A percentile compares a stretch with the other conserved stretches of the same genome.
These are phyloP conservation scores for Netelia virgata DNA, from an alignment of 2,888 invertebrate genomes.

Conservation along the genomic window DNA sequence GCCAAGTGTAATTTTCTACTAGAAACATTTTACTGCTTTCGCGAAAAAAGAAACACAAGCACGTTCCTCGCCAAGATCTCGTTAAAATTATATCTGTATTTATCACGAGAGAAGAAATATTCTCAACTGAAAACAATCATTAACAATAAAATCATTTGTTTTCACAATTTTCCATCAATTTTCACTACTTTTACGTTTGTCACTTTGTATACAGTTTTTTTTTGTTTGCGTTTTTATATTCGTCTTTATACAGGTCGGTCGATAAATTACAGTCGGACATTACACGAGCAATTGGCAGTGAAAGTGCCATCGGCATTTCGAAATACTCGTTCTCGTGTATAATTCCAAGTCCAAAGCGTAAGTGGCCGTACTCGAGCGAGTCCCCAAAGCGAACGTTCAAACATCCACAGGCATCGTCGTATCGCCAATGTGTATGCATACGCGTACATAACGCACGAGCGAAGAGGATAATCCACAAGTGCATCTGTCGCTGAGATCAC, in stretches of 20 bases:
- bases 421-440: constrained; percentile 12
- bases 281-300: background rate
- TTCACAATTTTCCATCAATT: too few relatives aligned
- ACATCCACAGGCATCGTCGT: constrained; percentile 12
- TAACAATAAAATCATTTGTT: too few relatives aligned
- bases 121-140: too few relatives aligned
- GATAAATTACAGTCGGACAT: background rate
- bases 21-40: background rate
- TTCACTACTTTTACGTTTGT: too few relatives aligned
- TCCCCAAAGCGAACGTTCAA: constrained; percentile 34
- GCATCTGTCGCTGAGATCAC: constrained; percentile 45
- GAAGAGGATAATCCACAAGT: constrained; percentile 39
- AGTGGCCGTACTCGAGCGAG: constrained; percentile 39
- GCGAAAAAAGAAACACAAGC: background rate
- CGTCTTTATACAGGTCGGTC: background rate
- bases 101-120: too few relatives aligned
- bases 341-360: constrained; percentile 35
- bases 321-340: constrained; percentile 7
- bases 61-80: background rate
- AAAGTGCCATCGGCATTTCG: constrained; percentile 5
- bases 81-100: too few relatives aligned
- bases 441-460: constrained; percentile 8
- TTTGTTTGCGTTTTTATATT: too few relatives aligned
- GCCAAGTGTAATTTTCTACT: background rate
- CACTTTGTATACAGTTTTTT: too few relatives aligned